These are phyloP conservation scores for Melinaea marsaeus DNA, from an alignment of 2,888 invertebrate genomes.

Conservation along the genomic window DNA sequence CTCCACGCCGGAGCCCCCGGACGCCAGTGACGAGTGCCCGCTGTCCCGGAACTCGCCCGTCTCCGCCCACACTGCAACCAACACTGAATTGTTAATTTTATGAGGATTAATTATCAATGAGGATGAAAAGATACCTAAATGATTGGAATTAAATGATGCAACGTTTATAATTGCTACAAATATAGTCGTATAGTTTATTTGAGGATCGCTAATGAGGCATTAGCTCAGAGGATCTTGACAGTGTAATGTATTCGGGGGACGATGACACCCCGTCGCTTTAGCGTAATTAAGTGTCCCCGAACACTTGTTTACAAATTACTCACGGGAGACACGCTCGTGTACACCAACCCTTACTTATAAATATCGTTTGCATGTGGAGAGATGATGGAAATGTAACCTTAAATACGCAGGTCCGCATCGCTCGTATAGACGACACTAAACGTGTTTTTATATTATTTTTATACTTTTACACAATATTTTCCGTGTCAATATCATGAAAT, in stretches of 20 bases:
- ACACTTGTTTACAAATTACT: constrained; percentile 74
- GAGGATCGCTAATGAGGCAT: constrained; percentile 53
- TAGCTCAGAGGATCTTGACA: constrained; percentile 58
- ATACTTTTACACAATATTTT: background rate
- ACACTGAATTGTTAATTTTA: constrained; percentile 11
- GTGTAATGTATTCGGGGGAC: constrained; percentile 58
- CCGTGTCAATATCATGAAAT: constrained; percentile 22
- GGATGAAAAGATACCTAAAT: too few relatives aligned
- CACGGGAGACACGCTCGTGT: constrained; percentile 54
- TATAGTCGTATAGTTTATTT: constrained; percentile 40
- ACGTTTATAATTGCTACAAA: background rate
- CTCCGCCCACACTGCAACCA: constrained; percentile 91
- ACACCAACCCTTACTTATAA: constrained; percentile 59
- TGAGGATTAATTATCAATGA: too few relatives aligned
- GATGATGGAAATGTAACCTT: background rate
- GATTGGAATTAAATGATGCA: too few relatives aligned
- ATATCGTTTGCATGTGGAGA: constrained; percentile 28
- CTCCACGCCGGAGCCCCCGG: constrained; percentile 80
- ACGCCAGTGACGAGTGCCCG: constrained; percentile 83
- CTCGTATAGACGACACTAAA: background rate
- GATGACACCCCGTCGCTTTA: constrained; percentile 66
- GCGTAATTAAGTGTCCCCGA: constrained; percentile 63
- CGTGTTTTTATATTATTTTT: constrained; percentile 2
- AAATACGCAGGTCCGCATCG: background rate
- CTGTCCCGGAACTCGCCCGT: constrained; percentile 92